Conservation (phyloP, 1,140 invertebrate species). For the Listronotus bonariensis region DNA sequence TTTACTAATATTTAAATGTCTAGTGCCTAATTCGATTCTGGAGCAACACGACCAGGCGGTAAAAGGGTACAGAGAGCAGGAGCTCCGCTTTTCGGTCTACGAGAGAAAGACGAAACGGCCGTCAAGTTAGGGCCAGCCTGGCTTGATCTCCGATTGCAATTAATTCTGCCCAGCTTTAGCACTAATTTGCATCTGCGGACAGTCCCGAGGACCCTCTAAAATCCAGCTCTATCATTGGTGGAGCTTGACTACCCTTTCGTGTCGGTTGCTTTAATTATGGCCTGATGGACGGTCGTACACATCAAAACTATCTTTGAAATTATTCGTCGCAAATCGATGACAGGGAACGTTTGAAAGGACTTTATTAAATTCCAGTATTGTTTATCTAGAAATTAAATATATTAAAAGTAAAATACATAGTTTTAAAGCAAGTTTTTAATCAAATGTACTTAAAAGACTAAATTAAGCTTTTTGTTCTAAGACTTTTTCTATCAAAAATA, state of each 20-base stretch:
- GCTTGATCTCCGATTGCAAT: conserved; percentile 54
- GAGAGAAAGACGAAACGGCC: not conserved
- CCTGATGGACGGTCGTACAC: conserved; percentile 22
- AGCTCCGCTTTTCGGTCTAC: not conserved
- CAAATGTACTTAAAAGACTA: no score
- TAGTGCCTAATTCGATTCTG: no score
- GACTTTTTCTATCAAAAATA: no score
- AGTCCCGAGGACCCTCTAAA: conserved; percentile 31
- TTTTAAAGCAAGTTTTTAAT: no score
- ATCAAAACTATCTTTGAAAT: conserved; percentile 33
- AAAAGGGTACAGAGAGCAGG: not conserved
- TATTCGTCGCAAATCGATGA: conserved; percentile 18
- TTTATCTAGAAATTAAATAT: not conserved
- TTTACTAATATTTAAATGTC: no score
- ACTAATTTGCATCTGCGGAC: conserved; percentile 56
- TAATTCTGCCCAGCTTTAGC: conserved; percentile 53
- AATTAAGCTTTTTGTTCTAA: no score
- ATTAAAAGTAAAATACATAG: no score
- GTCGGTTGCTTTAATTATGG: conserved; percentile 29
- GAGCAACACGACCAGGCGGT: no score
- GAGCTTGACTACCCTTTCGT: conserved; percentile 6
- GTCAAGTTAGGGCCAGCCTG: conserved; percentile 36
- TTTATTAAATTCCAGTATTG: conserved; percentile 18
- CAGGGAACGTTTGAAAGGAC: conserved; percentile 12
- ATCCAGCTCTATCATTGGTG: conserved; percentile 7